A percentile compares a stretch with the other conserved stretches of the same genome.
Conservation (phyloP, 2,797 vertebrate genomes). For the Falco biarmicus region DNA sequence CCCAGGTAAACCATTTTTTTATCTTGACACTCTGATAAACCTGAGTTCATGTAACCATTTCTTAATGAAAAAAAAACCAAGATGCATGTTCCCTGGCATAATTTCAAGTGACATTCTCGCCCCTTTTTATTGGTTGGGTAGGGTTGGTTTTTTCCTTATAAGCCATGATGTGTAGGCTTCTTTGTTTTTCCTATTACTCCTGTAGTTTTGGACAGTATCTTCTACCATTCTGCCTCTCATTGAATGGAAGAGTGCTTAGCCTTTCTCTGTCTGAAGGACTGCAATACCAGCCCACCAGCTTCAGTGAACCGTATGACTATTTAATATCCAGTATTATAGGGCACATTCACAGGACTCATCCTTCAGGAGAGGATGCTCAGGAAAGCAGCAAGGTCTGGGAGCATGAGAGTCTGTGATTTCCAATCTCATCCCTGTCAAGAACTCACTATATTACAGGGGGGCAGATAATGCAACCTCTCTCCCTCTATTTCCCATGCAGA, state of each 20-base stretch:
- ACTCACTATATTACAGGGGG: not conserved
- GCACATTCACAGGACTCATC: not conserved
- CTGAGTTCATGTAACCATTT: not conserved
- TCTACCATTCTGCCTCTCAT: not conserved
- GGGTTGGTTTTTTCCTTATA: not conserved
- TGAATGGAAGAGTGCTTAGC: not conserved
- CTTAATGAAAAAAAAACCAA: not conserved
- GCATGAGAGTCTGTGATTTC: not conserved
- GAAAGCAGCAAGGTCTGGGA: not conserved
- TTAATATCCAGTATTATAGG: not conserved
- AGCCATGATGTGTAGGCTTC: not conserved
- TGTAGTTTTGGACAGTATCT: not conserved
- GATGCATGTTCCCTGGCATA: not conserved
- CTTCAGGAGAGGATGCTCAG: not conserved
- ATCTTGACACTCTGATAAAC: not conserved
- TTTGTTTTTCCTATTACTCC: not conserved
- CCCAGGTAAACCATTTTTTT: not conserved
- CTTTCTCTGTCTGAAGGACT: not conserved
- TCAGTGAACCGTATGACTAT: not conserved
- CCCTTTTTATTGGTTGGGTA: not conserved
- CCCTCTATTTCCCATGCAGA: not conserved
- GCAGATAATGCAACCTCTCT: not conserved
- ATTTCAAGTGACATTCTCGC: not conserved
- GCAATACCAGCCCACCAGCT: not conserved
- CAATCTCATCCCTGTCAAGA: not conserved